These are phyloP conservation scores for Melanargia galathea DNA, from an alignment of 2,888 invertebrate genomes.

Conservation along the genomic window DNA sequence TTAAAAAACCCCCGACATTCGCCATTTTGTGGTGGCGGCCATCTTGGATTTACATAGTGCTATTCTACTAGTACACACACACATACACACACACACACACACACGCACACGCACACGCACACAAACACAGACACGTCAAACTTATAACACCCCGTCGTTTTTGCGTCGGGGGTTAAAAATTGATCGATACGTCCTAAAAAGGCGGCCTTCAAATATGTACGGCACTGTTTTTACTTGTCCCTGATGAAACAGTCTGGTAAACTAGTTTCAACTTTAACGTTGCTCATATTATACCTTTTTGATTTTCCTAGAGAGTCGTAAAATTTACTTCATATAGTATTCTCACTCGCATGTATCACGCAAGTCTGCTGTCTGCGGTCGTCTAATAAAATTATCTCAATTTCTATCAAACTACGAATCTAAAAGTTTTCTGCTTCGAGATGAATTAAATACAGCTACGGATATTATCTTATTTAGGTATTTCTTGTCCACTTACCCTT, in stretches of 20 bases:
- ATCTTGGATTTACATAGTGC: too few relatives aligned
- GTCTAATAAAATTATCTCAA: not conserved
- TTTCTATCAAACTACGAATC: conserved; percentile 3
- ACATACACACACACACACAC: too few relatives aligned
- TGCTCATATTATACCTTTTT: not conserved
- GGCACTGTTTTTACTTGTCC: not conserved
- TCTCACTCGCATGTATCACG: conserved; percentile 7
- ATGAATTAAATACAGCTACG: not conserved
- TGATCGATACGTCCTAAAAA: too few relatives aligned
- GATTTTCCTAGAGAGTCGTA: conserved; percentile 5
- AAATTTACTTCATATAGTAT: conserved; percentile 13
- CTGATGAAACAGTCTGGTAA: not conserved
- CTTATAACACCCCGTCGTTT: too few relatives aligned
- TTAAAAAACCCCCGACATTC: too few relatives aligned
- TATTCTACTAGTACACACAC: too few relatives aligned
- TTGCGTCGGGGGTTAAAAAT: too few relatives aligned
- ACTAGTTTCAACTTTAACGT: not conserved
- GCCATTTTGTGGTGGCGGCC: too few relatives aligned
- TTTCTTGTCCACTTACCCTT: not conserved
- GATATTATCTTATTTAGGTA: not conserved
- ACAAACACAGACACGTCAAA: too few relatives aligned
- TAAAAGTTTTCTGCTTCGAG: not conserved
- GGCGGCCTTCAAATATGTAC: not conserved
- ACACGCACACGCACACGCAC: too few relatives aligned
- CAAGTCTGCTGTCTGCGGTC: not conserved